Base-by-base conservation (phyloP, 2,888 invertebrate species). In the Ferrisia virgata region DNA sequence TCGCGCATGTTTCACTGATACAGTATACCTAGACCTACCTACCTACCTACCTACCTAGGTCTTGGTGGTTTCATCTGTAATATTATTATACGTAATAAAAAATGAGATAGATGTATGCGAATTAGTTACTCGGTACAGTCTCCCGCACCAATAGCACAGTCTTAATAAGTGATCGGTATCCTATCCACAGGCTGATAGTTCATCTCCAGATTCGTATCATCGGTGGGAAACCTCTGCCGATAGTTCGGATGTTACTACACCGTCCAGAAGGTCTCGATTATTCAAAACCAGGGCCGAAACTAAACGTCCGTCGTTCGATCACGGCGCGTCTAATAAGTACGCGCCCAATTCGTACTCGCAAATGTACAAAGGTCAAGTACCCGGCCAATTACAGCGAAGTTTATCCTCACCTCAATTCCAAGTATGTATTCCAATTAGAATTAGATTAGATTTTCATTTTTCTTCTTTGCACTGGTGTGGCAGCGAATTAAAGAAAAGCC, bases 221-320 rank as follows among this genome's bases (percentile, higher is more conserved):
- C 91, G 88, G 89, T 90, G 86, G 90, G 90, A 87, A 88, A 89
- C 87, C 90, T 89, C 88, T 88, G 89, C 86, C 90, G 90, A 88
- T 89, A 90, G 80, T 86, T 86, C 85, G 86, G 87, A 86, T 85
- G 87, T 82, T 86, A 87, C 43, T n/a, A 64, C 79, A 18, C 87
- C 87, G 6, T 88, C 88, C 4, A 90, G 91, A 86, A 92, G 92
- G 88, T 90, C 92, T 79, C 91, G 94, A 79, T 90, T 94, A 43
- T 95, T 94, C 88, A 94, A 93, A 89, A 94, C 93, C 79, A 92
- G 93, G 88, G 93, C 92, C 80, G 93, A 94, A 90, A 92, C 93
- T 85, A 92, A 92, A 79, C 85, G 85, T 40, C 84, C 78, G 33
- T 82, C 84, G 69, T 72, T 85, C n/a, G 85, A 85, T 84, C 47